Percentiles rank a stretch among this genome's conserved stretches.
phyloP scores from a whole-genome alignment of 2,888 invertebrate genomes.

The Sabellastarte sp. region DNA sequence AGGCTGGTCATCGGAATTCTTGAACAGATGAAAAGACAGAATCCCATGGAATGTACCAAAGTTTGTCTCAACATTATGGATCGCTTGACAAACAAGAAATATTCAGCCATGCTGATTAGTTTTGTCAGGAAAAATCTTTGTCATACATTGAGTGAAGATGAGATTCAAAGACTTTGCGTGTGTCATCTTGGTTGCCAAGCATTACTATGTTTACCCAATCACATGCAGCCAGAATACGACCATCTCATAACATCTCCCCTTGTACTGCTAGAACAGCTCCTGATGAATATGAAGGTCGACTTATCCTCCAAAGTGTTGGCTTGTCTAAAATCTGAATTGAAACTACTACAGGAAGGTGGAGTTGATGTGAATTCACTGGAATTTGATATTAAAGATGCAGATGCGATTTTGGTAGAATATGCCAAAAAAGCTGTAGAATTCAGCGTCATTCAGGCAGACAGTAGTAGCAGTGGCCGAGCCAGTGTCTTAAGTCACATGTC shows the following conservation, averaged over 20 bases:
- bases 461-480: background rate
- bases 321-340: background rate
- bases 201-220: conserved; percentile 43
- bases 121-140: conserved; percentile 44
- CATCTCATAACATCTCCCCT: conserved; percentile 64
- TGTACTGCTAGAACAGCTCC: conserved; percentile 77
- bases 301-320: background rate
- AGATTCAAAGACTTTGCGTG: background rate
- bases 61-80: conserved; percentile 41
- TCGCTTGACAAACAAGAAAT: conserved; percentile 36
- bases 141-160: conserved; percentile 25
- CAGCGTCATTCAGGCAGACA: conserved; percentile 32
- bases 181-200: conserved; percentile 34
- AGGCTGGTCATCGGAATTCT: conserved; percentile 32
- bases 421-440: conserved; percentile 53
- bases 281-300: conserved; percentile 73
- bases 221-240: conserved; percentile 40
- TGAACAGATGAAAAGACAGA: conserved; percentile 32
- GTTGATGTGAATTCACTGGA: too few relatives aligned
- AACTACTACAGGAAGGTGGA: too few relatives aligned
- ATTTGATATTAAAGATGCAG: too few relatives aligned
- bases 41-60: conserved; percentile 32
- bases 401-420: too few relatives aligned
- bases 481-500: background rate
- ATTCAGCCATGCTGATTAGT: conserved; percentile 44